Conservation (phyloP, 2,888 invertebrate species). For the Mellilla xanthometata region DNA sequence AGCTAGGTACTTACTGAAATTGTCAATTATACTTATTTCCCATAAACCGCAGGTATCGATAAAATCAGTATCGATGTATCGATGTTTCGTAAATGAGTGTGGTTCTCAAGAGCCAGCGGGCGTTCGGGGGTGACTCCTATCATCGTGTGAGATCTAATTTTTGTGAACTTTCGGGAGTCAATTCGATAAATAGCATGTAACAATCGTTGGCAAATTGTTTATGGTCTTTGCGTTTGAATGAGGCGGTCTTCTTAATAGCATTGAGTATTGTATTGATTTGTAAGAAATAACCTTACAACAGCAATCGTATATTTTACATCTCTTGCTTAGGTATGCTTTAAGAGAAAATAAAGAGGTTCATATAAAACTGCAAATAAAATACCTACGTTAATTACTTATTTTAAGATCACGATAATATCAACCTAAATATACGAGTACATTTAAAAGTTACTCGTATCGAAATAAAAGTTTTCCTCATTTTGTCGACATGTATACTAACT, state of each 20-base stretch:
- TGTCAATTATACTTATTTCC: conserved; percentile 48
- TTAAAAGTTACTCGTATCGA: too few relatives aligned
- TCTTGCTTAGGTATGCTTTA: too few relatives aligned
- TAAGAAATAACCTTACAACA: too few relatives aligned
- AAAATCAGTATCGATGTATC: conserved; percentile 37
- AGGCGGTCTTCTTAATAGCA: conserved; percentile 23
- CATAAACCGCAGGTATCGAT: conserved; percentile 69
- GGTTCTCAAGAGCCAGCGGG: conserved; percentile 71
- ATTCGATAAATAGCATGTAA: conserved; percentile 44
- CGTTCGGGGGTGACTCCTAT: conserved; percentile 60
- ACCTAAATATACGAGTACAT: too few relatives aligned
- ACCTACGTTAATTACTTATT: too few relatives aligned
- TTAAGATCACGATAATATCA: too few relatives aligned
- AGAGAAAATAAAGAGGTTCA: too few relatives aligned
- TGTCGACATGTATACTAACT: too few relatives aligned
- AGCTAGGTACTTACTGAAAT: conserved; percentile 40
- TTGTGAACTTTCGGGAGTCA: conserved; percentile 44
- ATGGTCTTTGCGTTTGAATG: conserved; percentile 45
- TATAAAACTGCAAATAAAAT: too few relatives aligned
- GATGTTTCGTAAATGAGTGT: conserved; percentile 66
- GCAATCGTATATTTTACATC: too few relatives aligned
- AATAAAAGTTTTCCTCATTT: too few relatives aligned
- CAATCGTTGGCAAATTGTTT: conserved; percentile 45
- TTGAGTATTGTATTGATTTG: conserved; percentile 34
- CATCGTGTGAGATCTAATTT: conserved; percentile 74